Evolutionary conservation across 2,888 invertebrate genomes (phyloP), one percentile per base, ranked within the genome.

Genomic region (Sphinx pinastri): DNA sequence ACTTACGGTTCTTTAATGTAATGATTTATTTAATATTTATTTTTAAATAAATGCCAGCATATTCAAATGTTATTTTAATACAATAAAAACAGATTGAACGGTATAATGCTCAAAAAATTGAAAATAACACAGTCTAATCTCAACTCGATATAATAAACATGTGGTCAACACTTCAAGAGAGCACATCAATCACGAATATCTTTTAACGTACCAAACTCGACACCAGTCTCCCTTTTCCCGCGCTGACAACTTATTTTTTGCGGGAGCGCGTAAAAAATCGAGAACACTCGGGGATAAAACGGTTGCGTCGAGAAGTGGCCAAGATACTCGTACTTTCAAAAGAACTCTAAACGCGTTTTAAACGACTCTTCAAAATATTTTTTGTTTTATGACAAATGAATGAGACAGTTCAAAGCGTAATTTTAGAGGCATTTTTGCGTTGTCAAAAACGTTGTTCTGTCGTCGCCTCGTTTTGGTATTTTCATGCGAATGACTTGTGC

Each of bases 341-440:
- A 63, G 63, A 63, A 49, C 47, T 63, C 47, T 63, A 63, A 63
- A 63, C 63, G 63, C 19, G 47, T 63, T 63, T 63, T 19, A 63
- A 63, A 63, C 47, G 63, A 49, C 63, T 47, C 63, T 63, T 63
- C 63, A 19, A 63, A 63, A 49, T 49, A 13, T 49, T 49, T 63
- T 63, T 63, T 63, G 63, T 63, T 63, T 63, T 63, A 19, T 63
- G 63, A 63, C 63, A 63, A 63, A 63, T 63, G 63, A 63, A 63
- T 13, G 63, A 63, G 63, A 63, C 63, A 49, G 63, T 49, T 49
- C 63, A 63, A 63, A 63, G 63, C 47, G 49, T 63, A 49, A 63
- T 63, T 63, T 63, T 13, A 16, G 63, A 49, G 49, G 47, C 47
- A 49, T 63, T 63, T 63, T 63, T 63, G 63, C 47, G 49, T 16